Percentiles rank a stretch among this genome's conserved stretches.
Evolutionary conservation across 2,113 vertebrate genomes (phyloP).

Genomic region (Heptranchias perlo): DNA sequence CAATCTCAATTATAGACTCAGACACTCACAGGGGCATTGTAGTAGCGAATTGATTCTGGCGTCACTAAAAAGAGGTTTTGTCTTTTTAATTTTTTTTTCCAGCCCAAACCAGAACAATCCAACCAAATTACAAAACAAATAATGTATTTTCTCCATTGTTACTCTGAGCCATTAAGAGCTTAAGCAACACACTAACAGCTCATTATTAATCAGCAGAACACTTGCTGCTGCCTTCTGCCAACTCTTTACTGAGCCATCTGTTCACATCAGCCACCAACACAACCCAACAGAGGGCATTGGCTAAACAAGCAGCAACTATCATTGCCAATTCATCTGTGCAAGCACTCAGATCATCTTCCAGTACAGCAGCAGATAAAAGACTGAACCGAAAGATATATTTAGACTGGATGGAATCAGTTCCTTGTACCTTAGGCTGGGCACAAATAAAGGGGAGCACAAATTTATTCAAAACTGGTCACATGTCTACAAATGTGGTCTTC

Average conservation of each 20-base stretch:
- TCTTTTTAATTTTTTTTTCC: conserved; percentile 13
- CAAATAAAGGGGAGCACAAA: not conserved
- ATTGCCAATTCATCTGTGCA: not conserved
- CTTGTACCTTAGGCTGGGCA: not conserved
- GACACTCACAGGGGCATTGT: not conserved
- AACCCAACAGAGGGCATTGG: not conserved
- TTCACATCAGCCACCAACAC: not conserved
- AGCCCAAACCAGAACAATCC: not conserved
- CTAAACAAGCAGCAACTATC: not conserved
- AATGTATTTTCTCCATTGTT: conserved; percentile 3
- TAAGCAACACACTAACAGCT: conserved; percentile 24
- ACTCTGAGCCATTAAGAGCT: not conserved
- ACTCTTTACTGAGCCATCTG: conserved; percentile 26
- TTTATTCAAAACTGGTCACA: not conserved
- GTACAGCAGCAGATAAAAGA: not conserved
- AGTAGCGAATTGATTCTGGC: not conserved
- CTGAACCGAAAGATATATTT: not conserved
- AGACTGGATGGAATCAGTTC: not conserved
- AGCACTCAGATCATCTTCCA: not conserved
- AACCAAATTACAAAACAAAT: not conserved
- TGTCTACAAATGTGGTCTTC: not conserved
- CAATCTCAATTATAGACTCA: conserved; percentile 14
- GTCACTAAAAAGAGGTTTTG: conserved; percentile 2
- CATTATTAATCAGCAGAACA: conserved; percentile 24
- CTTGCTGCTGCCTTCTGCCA: conserved; percentile 24